A percentile compares a stretch with the other conserved stretches of the same genome.
Conservation (phyloP, 2,113 vertebrate genomes). For the Ciconia stormi region DNA sequence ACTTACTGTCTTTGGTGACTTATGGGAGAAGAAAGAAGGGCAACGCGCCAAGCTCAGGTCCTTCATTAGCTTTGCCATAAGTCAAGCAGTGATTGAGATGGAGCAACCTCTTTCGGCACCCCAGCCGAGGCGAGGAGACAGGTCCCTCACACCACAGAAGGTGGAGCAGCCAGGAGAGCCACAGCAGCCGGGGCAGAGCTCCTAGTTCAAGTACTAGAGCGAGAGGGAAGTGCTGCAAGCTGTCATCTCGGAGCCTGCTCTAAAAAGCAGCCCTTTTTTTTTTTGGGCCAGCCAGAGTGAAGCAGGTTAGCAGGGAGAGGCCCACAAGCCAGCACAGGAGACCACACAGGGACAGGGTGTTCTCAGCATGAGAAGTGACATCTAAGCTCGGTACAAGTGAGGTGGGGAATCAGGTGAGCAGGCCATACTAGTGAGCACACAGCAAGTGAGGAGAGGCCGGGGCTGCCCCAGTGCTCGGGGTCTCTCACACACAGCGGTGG, state of each 20-base stretch:
- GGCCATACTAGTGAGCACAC: not conserved
- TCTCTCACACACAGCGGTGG: not conserved
- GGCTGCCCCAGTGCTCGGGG: not conserved
- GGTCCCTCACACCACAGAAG: accelerated
- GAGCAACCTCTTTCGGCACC: not conserved
- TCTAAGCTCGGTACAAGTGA: not conserved
- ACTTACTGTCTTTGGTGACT: conserved; percentile 71
- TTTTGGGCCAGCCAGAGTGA: not conserved
- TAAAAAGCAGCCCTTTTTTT: not conserved
- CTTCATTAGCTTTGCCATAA: not conserved
- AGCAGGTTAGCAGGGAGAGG: not conserved
- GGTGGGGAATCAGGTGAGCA: accelerated
- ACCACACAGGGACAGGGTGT: not conserved
- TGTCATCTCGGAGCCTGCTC: not conserved
- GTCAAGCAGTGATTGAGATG: not conserved
- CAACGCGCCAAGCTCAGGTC: not conserved
- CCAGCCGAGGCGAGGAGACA: not conserved
- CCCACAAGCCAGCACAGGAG: not conserved
- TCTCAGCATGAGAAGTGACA: not conserved
- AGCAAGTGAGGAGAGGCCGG: not conserved
- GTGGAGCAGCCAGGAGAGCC: not conserved
- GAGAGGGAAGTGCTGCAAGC: not conserved
- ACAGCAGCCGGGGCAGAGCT: accelerated
- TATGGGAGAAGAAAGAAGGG: conserved; percentile 14
- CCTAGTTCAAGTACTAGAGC: not conserved